These are phyloP conservation scores for Danio aesculapii DNA, from an alignment of 2,797 vertebrate species.

Conservation along the genomic window DNA sequence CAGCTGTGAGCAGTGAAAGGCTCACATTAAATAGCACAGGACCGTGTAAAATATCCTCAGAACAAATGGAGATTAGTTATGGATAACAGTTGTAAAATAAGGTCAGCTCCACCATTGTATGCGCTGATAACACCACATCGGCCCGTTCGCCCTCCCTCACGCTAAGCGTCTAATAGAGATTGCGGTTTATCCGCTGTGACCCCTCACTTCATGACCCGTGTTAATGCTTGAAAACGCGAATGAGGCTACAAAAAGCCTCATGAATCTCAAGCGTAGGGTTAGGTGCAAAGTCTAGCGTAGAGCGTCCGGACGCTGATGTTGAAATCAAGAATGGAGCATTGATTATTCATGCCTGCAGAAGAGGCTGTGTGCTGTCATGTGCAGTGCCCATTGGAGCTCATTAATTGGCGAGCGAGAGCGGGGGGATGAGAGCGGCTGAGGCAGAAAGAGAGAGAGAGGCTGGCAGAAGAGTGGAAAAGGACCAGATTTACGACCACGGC, in stretches of 20 bases:
- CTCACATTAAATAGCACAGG: constrained; percentile 17
- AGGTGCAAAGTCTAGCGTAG: constrained; percentile 33
- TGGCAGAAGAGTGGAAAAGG: constrained; percentile 58
- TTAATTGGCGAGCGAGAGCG: constrained; percentile 82
- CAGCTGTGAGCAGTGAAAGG: constrained; percentile 4
- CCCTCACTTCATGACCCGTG: constrained; percentile 50
- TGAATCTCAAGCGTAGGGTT: constrained; percentile 29
- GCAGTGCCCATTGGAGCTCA: constrained; percentile 82
- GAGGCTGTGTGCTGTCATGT: constrained; percentile 78
- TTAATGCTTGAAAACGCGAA: constrained; percentile 51
- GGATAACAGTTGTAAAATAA: constrained; percentile 11
- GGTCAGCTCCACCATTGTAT: constrained; percentile 10
- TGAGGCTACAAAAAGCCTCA: constrained; percentile 44
- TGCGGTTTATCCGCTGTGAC: constrained; percentile 50
- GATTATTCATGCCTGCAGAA: constrained; percentile 87
- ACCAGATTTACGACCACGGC: constrained; percentile 53
- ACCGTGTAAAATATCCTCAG: constrained; percentile 13
- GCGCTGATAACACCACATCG: background rate
- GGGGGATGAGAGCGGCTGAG: constrained; percentile 61
- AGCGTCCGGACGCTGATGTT: constrained; percentile 37
- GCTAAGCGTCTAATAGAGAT: constrained; percentile 36
- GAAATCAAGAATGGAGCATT: constrained; percentile 77
- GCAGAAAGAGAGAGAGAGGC: constrained; percentile 56
- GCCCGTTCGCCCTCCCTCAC: constrained; percentile 2
- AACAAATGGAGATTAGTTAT: constrained; percentile 17